Base-by-base conservation (phyloP, 2,888 invertebrate species). In the Amblyteles armatorius region DNA sequence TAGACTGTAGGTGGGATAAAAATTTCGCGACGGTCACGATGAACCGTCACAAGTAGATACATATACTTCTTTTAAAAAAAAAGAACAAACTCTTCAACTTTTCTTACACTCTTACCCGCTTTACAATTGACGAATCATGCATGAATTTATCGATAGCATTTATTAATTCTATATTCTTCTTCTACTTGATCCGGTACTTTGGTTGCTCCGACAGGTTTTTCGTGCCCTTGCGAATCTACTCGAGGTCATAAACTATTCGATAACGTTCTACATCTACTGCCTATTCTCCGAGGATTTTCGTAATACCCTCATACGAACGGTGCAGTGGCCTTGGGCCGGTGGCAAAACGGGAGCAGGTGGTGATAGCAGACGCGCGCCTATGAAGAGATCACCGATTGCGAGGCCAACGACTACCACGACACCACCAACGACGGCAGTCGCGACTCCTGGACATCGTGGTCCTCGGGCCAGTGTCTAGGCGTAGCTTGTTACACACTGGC, bases 181-280 rank as follows among this genome's bases (percentile, higher is more conserved):
- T 55, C 33, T 72, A 26, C 13, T 72, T 13, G 5, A 7, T 55
- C 68, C 22, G 11, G 19, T 69, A 69, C 19, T 52, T 60, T 68
- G 52, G 36, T 68, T 87, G 68, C 67, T 60, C 52, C 73, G 72
- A 60, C 91, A 96, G 96, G 95, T 96, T 63, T 96, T 96, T 90
- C 95, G 96, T 19, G 96, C 96, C 0, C 92, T 96, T 71, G 96
- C 97, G 79, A 97, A 97, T 94, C 94, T 97, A 48, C 94, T 97
- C 91, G 97, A 97, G 94, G 95, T 97, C 69, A 95, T 96, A 88
- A 97, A 97, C 93, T 97, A 97, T 93, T 97, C 97, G 48, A 95
- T 97, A 86, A 97, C 97, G 52, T 97, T 97, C 94, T 96, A 97
- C 93, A 96, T 97, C 84, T 97, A 97, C 94, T 97, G 96, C 92